These are phyloP conservation scores for Acropternis orthonyx DNA, from an alignment of 2,797 vertebrate genomes.

Conservation along the genomic window DNA sequence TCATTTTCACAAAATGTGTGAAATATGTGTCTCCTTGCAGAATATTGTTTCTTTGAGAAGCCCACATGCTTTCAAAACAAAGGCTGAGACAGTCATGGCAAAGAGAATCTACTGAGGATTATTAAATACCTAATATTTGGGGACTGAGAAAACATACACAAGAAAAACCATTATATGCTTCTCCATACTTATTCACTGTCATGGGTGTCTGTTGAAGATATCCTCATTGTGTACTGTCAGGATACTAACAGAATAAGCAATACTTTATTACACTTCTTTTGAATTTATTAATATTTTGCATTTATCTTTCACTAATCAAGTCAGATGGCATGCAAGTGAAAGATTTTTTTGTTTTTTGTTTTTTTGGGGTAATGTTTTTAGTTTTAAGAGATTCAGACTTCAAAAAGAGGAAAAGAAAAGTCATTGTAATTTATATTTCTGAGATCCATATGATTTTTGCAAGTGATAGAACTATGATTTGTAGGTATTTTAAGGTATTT, in stretches of 20 bases:
- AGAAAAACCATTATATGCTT: not conserved
- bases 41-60: not conserved
- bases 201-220: not conserved
- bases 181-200: not conserved
- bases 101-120: not conserved
- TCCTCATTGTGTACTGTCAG: not conserved
- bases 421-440: not conserved
- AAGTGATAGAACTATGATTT: not conserved
- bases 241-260: not conserved
- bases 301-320: not conserved
- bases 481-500: not conserved
- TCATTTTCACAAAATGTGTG: not conserved
- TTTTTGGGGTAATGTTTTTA: not conserved
- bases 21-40: not conserved
- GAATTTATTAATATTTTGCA: not conserved
- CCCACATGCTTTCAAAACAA: not conserved
- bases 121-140: not conserved
- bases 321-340: not conserved
- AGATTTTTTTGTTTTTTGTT: not conserved
- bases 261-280: not conserved
- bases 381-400: not conserved
- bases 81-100: not conserved
- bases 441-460: not conserved
- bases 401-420: not conserved
- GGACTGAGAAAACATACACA: not conserved